Percentiles rank a stretch among this genome's conserved stretches.
Conservation (phyloP, 2,113 vertebrate genomes). For the Tamias sibiricus region DNA sequence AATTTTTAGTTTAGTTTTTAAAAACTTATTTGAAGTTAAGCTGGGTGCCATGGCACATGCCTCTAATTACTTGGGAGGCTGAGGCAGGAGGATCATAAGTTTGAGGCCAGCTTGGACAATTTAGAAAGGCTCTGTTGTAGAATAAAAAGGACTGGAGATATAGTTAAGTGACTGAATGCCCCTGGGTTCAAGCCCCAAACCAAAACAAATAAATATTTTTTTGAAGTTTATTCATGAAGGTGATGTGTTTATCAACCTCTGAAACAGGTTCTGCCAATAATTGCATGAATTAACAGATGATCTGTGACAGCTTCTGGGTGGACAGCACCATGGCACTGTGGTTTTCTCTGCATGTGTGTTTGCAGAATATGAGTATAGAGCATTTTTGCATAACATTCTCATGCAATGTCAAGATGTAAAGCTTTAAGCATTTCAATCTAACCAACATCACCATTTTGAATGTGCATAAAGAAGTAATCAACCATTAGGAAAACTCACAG, state of each 20-base stretch:
- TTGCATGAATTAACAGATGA: background rate
- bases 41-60: no score
- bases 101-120: no score
- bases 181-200: no score
- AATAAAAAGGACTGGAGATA: no score
- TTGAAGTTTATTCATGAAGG: conserved; percentile 26
- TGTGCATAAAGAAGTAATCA: conserved; percentile 46
- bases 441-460: background rate
- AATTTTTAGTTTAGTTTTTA: conserved; percentile 20
- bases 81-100: no score
- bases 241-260: background rate
- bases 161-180: no score
- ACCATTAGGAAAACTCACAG: conserved; percentile 6
- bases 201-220: no score
- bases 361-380: background rate
- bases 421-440: conserved; percentile 44
- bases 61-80: no score
- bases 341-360: conserved; percentile 8
- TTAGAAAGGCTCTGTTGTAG: no score
- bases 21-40: background rate
- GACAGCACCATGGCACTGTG: background rate
- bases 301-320: background rate
- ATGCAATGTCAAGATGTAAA: conserved; percentile 39
- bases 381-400: conserved; percentile 15
- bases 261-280: background rate